Base-by-base conservation (phyloP, 2,888 invertebrate species). In the Calliopum simillimum region DNA sequence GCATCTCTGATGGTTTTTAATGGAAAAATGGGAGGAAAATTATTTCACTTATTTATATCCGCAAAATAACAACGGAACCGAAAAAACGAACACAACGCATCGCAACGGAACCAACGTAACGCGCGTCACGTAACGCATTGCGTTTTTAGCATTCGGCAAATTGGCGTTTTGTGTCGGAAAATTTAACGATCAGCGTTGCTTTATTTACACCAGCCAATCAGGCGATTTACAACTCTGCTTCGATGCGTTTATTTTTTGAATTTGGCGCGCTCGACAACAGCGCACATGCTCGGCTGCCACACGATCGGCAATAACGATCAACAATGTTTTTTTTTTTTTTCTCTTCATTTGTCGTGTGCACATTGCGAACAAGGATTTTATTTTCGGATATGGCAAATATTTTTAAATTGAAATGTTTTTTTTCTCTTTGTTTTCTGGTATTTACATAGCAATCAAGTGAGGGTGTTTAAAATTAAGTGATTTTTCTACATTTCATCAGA, bases 1-100 rank as follows among this genome's bases (percentile, higher is more conserved):
- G 51, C 66, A 51, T n/a, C 51, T 63, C 51, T 63, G 16, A 49
- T 56, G 62, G 68, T 43, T 33, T 33, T 33, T 8, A 33, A 33
- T 16, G 66, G 44, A 69, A 47, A 70, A 65, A 76, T 72, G 74
- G 65, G 73, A 56, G 73, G 73, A 70, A 75, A 78, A 77, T 74
- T 76, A 77, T 71, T 75, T 76, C 73, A 75, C 75, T 74, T 78
- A 78, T 79, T 75, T 78, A 33, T 53, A 73, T 65, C 68, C 65
- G 55, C 66, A 44, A 68, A 76, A 75, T 75, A 74, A 71, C 74
- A 70, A 70, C 59, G 69, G 67, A 69, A 69, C 53, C 46, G 43
- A 67, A 41, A 23, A 63, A n/a, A n/a, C n/a, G 25, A 64, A 72
- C 61, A 49, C 44, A 69, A 74, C 63, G 44, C 62, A 53, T 53